Evolutionary conservation across 2,888 invertebrate genomes (phyloP).

Genomic region (Orthosia gothica): DNA sequence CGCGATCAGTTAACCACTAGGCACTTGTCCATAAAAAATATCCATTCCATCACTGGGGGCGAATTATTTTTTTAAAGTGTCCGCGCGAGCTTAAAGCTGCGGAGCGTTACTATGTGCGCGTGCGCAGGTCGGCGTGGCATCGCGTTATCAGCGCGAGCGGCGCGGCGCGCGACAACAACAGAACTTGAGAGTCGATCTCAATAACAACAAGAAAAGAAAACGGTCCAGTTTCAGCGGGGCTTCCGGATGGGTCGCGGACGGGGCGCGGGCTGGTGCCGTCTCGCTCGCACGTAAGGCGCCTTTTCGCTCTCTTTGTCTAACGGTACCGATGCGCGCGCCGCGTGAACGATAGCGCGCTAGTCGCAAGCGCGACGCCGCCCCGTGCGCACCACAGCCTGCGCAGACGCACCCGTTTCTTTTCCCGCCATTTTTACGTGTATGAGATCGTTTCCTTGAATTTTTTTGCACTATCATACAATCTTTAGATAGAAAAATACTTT

Average conservation of each 20-base stretch:
- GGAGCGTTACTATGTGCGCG: conserved; percentile 83
- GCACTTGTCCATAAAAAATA: conserved; percentile 81
- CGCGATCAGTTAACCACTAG: conserved; percentile 79
- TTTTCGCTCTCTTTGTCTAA: conserved; percentile 87
- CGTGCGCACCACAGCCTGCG: conserved; percentile 66
- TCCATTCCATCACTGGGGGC: conserved; percentile 85
- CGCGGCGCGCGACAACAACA: conserved; percentile 91
- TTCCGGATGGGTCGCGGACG: conserved; percentile 90
- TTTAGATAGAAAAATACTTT: neutral
- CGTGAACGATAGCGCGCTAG: conserved; percentile 88
- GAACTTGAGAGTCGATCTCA: conserved; percentile 91
- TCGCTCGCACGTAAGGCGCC: conserved; percentile 80
- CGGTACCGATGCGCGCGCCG: conserved; percentile 82
- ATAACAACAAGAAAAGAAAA: conserved; percentile 92
- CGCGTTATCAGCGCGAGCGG: conserved; percentile 91
- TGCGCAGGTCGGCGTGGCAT: conserved; percentile 89
- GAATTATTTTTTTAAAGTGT: conserved; percentile 74
- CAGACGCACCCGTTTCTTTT: conserved; percentile 63
- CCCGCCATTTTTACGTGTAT: conserved; percentile 80
- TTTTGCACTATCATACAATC: neutral
- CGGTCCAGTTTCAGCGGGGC: conserved; percentile 92
- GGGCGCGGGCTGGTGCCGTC: conserved; percentile 82
- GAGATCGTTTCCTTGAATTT: conserved; percentile 70
- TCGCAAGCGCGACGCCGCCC: conserved; percentile 87
- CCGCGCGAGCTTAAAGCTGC: conserved; percentile 86